Conservation (phyloP, 2,797 vertebrate species). For the Mormyrops boulengeri region DNA sequence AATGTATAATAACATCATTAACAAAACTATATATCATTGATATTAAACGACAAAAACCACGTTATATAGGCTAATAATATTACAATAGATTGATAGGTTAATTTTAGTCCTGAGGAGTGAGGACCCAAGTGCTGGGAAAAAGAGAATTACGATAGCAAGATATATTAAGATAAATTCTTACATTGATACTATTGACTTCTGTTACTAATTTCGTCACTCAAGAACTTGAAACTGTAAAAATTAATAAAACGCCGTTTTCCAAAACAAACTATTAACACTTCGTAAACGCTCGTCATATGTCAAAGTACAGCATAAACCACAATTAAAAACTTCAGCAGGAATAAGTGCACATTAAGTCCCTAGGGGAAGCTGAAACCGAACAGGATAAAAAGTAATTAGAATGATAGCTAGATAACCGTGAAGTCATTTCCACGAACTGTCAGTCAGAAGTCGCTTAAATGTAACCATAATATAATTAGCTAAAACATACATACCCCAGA, state of each 20-base stretch:
- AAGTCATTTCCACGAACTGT: neutral
- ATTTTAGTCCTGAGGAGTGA: neutral
- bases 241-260: neutral
- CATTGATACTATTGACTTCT: neutral
- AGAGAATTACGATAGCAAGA: neutral
- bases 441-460: neutral
- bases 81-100: neutral
- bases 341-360: neutral
- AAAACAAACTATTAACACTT: neutral
- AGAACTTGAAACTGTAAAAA: neutral
- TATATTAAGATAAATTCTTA: neutral
- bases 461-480: neutral
- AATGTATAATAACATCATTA: neutral
- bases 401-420: neutral
- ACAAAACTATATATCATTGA: neutral
- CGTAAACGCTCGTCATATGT: neutral
- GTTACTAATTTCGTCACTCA: neutral
- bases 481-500: neutral
- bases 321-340: conserved; percentile 1
- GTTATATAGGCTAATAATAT: neutral
- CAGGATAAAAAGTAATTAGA: neutral
- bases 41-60: neutral
- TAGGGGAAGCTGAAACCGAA: neutral
- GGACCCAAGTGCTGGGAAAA: neutral
- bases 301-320: neutral